phyloP scores from a whole-genome alignment of 2,797 vertebrate genomes.

The Poecilia velifera region DNA sequence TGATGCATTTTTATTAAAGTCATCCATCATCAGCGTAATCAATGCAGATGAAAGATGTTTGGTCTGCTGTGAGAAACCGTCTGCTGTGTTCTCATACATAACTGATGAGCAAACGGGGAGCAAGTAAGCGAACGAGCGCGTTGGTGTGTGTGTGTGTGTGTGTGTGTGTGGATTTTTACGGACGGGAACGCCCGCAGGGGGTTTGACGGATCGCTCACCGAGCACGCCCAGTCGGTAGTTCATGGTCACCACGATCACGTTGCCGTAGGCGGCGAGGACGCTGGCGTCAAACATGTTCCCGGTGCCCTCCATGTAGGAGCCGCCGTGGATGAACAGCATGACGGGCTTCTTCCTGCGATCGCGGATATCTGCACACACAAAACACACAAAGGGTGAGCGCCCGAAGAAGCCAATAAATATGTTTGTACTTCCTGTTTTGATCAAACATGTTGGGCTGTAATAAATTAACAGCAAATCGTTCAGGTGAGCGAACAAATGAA shows the following conservation, averaged over 20 bases:
- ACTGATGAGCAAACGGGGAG: slow-evolving; percentile 6
- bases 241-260: slow-evolving; percentile 94
- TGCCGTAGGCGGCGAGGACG: slow-evolving; percentile 92
- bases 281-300: slow-evolving; percentile 97
- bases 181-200: not conserved
- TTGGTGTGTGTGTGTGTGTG: too few species aligned
- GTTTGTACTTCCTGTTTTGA: slow-evolving; percentile 44
- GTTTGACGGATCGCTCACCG: slow-evolving; percentile 82
- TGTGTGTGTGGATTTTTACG: not conserved
- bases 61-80: slow-evolving; percentile 23
- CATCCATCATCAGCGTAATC: slow-evolving; percentile 53
- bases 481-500: slow-evolving; percentile 9
- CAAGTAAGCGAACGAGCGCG: not conserved
- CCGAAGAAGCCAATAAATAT: slow-evolving; percentile 44
- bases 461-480: slow-evolving; percentile 43
- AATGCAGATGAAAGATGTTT: slow-evolving; percentile 30
- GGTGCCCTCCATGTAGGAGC: slow-evolving; percentile 96
- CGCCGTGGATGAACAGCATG: slow-evolving; percentile 96
- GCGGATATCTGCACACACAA: slow-evolving; percentile 85
- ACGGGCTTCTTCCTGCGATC: slow-evolving; percentile 94
- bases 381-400: slow-evolving; percentile 14
- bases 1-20: slow-evolving; percentile 53
- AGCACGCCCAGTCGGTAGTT: slow-evolving; percentile 95
- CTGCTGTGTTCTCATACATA: slow-evolving; percentile 8
- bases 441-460: slow-evolving; percentile 46